Conservation (phyloP, 2,797 vertebrate species). For the Onychomys leucogaster region DNA sequence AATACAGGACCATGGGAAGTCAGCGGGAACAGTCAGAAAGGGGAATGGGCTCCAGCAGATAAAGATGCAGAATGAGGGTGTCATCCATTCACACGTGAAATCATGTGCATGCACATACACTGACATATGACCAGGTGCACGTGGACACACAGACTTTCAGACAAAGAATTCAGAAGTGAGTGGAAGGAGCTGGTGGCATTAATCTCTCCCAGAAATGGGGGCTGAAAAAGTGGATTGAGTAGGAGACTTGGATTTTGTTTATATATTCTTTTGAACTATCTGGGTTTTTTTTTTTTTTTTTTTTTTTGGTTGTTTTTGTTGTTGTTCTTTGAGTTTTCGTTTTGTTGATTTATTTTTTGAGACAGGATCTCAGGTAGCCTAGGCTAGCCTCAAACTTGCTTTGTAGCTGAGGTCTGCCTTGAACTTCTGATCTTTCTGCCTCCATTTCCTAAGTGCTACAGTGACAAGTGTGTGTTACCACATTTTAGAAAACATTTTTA, state of each 20-base stretch:
- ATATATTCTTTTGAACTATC: neutral
- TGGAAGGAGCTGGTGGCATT: neutral
- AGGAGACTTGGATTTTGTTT: neutral
- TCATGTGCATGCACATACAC: neutral
- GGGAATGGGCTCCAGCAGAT: neutral
- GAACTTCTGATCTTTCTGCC: neutral
- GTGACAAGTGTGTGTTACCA: neutral
- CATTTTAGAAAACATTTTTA: neutral
- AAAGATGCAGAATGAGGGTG: neutral
- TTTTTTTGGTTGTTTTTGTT: neutral
- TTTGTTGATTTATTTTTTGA: neutral
- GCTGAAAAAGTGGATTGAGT: neutral
- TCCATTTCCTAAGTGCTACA: neutral
- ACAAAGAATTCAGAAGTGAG: neutral
- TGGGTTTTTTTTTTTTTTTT: too few species aligned
- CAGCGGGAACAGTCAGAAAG: neutral
- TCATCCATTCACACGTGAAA: too few species aligned
- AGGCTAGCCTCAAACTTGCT: neutral
- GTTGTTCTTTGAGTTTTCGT: neutral
- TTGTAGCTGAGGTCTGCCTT: neutral
- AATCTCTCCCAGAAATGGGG: neutral
- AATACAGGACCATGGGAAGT: fast-evolving
- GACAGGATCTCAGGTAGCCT: neutral
- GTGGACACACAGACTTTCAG: neutral
- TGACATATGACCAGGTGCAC: neutral